These are phyloP conservation scores for Eospalax fontanierii DNA, from an alignment of 2,797 vertebrate species.

Conservation along the genomic window DNA sequence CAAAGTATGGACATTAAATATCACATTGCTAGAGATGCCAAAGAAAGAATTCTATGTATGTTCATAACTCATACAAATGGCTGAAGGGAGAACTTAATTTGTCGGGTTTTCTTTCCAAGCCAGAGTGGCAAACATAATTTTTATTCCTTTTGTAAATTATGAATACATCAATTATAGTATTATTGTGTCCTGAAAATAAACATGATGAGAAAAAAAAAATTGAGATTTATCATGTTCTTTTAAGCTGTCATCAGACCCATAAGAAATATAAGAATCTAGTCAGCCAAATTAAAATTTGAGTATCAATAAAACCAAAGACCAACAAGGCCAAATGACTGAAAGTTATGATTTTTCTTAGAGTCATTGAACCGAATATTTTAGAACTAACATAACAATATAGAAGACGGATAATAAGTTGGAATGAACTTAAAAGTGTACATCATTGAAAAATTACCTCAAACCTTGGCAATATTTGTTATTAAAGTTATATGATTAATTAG, in stretches of 20 bases:
- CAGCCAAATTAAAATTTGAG: neutral
- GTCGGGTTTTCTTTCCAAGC: neutral
- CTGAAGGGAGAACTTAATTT: neutral
- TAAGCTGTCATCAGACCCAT: neutral
- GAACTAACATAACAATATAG: neutral
- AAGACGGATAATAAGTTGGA: neutral
- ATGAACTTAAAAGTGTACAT: fast-evolving
- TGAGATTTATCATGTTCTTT: neutral
- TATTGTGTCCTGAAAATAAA: neutral
- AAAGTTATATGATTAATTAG: neutral
- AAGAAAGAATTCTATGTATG: neutral
- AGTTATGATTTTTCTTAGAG: neutral
- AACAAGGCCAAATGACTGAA: neutral
- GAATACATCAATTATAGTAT: neutral
- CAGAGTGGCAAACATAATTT: neutral
- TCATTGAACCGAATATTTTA: neutral
- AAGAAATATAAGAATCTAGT: neutral
- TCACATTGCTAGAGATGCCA: neutral
- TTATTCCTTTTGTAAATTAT: neutral
- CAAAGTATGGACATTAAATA: conserved; percentile 12
- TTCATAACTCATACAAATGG: neutral
- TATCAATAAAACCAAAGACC: neutral
- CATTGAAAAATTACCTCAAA: neutral
- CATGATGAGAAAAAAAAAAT: neutral
- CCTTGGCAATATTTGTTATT: neutral